These are phyloP conservation scores for Hemaris fuciformis DNA, from an alignment of 2,888 invertebrate species.

Conservation along the genomic window DNA sequence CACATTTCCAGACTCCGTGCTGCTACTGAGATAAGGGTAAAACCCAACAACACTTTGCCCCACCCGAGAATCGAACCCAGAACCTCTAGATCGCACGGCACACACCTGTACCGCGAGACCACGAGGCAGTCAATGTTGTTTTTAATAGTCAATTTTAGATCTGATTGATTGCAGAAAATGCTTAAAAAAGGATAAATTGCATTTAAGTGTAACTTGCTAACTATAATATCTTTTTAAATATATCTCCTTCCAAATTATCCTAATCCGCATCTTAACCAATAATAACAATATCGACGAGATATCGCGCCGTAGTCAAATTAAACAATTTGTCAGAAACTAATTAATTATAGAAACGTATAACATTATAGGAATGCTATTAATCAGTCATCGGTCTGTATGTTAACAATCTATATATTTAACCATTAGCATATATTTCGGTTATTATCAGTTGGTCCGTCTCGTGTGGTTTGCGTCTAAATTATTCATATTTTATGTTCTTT, in stretches of 20 bases:
- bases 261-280: not conserved
- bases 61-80: too few species aligned
- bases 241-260: not conserved
- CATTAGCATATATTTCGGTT: not conserved
- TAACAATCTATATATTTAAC: not conserved
- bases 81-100: too few species aligned
- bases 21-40: too few species aligned
- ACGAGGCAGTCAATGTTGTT: too few species aligned
- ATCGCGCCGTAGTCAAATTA: not conserved
- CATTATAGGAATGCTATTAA: conserved; percentile 31
- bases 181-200: too few species aligned
- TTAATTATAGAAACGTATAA: conserved; percentile 15
- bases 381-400: conserved; percentile 14
- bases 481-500: not conserved
- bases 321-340: conserved; percentile 11
- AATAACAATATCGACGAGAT: too few species aligned
- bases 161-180: too few species aligned
- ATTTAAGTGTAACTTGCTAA: too few species aligned
- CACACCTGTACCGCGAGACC: too few species aligned
- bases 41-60: too few species aligned
- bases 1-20: too few species aligned
- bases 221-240: not conserved
- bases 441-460: not conserved
- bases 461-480: not conserved
- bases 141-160: too few species aligned